A percentile compares a stretch with the other conserved stretches of the same genome.
Evolutionary conservation across 2,113 vertebrate genomes (phyloP).

Genomic region (Sporophila hypoxantha): DNA sequence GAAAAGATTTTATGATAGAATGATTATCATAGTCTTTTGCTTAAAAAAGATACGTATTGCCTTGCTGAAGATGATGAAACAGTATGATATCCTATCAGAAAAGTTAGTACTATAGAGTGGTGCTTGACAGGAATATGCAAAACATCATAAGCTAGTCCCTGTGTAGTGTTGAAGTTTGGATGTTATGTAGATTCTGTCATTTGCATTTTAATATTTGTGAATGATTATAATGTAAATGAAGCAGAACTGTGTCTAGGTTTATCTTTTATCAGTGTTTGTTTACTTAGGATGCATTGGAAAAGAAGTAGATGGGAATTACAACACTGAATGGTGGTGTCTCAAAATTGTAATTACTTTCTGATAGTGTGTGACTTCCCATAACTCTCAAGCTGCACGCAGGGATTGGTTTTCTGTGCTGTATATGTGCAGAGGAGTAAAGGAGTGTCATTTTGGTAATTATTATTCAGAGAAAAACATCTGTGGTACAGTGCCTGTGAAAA

Average conservation of each 20-base stretch:
- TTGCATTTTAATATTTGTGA: slow-evolving; percentile 28
- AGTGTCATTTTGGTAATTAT: background rate
- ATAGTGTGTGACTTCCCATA: background rate
- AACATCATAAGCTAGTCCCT: background rate
- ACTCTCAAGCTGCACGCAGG: background rate
- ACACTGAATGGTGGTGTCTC: background rate
- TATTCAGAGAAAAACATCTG: slow-evolving; percentile 12
- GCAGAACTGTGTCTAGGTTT: background rate
- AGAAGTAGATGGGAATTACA: background rate
- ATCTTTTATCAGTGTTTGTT: background rate
- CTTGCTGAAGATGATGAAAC: background rate
- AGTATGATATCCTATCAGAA: background rate
- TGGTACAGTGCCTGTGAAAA: slow-evolving; percentile 21
- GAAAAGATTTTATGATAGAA: background rate
- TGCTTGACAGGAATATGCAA: background rate
- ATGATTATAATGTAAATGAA: background rate
- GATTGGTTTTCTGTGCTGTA: background rate
- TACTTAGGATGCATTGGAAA: background rate
- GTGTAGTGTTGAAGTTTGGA: background rate
- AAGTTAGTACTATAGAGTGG: background rate
- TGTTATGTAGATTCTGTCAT: background rate
- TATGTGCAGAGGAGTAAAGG: background rate
- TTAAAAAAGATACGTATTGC: background rate
- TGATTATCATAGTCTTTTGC: background rate
- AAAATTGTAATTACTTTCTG: background rate